These are phyloP conservation scores for Otocyon megalotis DNA, from an alignment of 2,113 vertebrate genomes.

Conservation along the genomic window DNA sequence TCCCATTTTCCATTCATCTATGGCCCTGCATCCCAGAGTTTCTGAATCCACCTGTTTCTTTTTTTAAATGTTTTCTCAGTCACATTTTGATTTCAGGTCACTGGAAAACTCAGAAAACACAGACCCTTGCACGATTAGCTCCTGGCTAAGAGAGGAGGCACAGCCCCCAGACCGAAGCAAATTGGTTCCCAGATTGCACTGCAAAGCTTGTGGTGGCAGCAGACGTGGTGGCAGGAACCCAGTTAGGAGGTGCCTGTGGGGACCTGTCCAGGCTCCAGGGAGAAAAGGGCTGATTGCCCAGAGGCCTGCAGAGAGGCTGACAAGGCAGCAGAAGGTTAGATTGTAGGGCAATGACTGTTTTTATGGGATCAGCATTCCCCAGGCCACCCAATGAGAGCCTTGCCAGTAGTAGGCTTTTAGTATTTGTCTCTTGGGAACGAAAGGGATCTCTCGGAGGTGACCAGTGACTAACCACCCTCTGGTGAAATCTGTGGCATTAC, in stretches of 20 bases:
- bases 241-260: background rate
- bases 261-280: background rate
- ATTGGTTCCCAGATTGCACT: background rate
- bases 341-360: background rate
- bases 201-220: background rate
- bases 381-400: background rate
- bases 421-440: background rate
- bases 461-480: background rate
- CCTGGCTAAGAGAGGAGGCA: background rate
- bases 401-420: background rate
- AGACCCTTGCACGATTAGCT: background rate
- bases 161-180: background rate
- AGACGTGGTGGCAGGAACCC: background rate
- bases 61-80: background rate
- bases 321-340: background rate
- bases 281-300: background rate
- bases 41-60: constrained; percentile 26
- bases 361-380: background rate
- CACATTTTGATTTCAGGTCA: background rate
- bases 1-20: background rate
- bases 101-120: background rate
- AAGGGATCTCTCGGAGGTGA: background rate
- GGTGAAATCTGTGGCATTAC: background rate
- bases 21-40: background rate
- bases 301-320: background rate